Percentiles rank a stretch among this genome's conserved stretches.
phyloP scores from a whole-genome alignment of 2,797 vertebrate species.

The Poecilia wingei region DNA sequence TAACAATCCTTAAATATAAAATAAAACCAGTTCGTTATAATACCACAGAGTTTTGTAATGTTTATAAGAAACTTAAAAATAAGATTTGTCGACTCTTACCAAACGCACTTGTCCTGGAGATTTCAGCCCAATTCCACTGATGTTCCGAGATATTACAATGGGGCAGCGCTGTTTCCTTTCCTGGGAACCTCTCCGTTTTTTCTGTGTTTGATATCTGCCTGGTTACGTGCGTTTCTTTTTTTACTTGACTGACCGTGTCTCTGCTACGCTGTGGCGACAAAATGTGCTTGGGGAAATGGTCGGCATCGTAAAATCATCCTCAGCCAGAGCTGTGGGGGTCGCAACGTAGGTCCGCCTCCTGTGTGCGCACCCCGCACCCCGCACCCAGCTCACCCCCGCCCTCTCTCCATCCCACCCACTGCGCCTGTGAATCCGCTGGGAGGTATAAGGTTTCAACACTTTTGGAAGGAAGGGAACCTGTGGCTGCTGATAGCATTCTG shows the following conservation, averaged over 20 bases:
- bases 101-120: slow-evolving; percentile 25
- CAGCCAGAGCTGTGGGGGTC: slow-evolving; percentile 64
- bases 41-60: not conserved
- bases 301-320: slow-evolving; percentile 49
- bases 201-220: not conserved
- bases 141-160: slow-evolving; percentile 6
- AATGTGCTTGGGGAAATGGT: slow-evolving; percentile 47
- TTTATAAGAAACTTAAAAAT: not conserved
- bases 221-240: slow-evolving; percentile 1
- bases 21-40: not conserved
- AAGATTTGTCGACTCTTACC: slow-evolving; percentile 58
- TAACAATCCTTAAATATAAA: not conserved
- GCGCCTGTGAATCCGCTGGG: not conserved
- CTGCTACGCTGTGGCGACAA: slow-evolving; percentile 16
- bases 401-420: not conserved
- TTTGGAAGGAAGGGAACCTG: not conserved
- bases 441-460: slow-evolving; percentile 13
- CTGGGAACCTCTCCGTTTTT: not conserved
- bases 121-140: slow-evolving; percentile 52
- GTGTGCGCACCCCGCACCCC: not conserved
- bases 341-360: slow-evolving; percentile 68
- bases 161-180: not conserved
- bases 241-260: slow-evolving; percentile 33
- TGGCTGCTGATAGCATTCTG: not conserved
- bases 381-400: slow-evolving; percentile 7